These are phyloP conservation scores for Pachypanchax playfairii DNA, from an alignment of 2,113 vertebrate genomes.

Conservation along the genomic window DNA sequence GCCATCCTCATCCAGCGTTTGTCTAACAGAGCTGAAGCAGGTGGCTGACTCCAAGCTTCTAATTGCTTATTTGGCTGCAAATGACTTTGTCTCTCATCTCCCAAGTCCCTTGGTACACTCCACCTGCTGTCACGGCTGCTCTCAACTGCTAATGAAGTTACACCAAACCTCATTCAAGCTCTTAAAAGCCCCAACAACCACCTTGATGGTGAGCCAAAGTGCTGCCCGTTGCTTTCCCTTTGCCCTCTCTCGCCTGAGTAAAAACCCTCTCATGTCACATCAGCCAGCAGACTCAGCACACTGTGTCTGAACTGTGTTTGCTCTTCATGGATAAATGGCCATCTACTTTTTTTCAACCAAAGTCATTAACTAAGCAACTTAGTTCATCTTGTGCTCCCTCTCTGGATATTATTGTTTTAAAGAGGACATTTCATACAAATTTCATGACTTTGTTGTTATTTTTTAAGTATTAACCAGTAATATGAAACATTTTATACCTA, in stretches of 20 bases:
- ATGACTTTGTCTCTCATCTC: slow-evolving; percentile 38
- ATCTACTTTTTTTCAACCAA: neutral
- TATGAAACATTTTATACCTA: no score
- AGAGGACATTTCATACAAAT: no score
- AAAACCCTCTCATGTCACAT: slow-evolving; percentile 50
- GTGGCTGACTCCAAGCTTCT: slow-evolving; percentile 37
- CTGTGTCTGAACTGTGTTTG: neutral
- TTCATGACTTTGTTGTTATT: no score
- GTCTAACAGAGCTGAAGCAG: slow-evolving; percentile 32
- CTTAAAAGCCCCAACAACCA: slow-evolving; percentile 57
- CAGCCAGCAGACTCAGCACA: slow-evolving; percentile 1
- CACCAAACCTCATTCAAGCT: slow-evolving; percentile 40
- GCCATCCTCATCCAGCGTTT: slow-evolving; percentile 27
- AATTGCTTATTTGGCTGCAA: slow-evolving; percentile 59
- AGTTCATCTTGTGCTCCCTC: no score
- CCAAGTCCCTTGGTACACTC: slow-evolving; percentile 26
- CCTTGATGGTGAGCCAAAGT: slow-evolving; percentile 55
- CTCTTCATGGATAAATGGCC: neutral
- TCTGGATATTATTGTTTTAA: no score
- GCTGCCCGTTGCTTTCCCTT: slow-evolving; percentile 44
- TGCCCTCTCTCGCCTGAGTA: slow-evolving; percentile 40
- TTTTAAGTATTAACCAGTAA: no score
- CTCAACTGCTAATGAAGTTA: slow-evolving; percentile 68
- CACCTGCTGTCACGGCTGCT: slow-evolving; percentile 53
- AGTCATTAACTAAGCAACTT: neutral